Evolutionary conservation across 2,113 vertebrate genomes (phyloP), one percentile per base, ranked within the genome.

Genomic region (Elachura formosa): DNA sequence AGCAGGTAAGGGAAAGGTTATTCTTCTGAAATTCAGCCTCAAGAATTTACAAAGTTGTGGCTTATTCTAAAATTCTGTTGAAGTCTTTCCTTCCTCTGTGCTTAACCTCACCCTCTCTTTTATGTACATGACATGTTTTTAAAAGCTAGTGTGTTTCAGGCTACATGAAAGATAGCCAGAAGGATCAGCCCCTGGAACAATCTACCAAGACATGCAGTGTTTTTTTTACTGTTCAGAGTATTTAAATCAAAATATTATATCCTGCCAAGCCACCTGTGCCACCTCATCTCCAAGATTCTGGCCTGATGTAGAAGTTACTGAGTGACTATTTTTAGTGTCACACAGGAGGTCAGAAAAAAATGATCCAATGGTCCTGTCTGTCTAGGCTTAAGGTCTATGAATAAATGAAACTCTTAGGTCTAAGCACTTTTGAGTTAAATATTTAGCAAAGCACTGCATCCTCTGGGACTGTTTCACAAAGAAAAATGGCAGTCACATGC

Each of bases 381-480:
- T 31, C 83, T 92, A 51, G 45, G 67, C 26, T 51, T 59, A 69
- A 83, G 74, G 29, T 83, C 67, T 51, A 46, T 58, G 66, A 96
- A 91, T 87, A 94, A 91, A 96, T 94, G 5, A 95, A 89, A 95
- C 78, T 72, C 62, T 84, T 61, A 75, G 36, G 38, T 34, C 54
- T 45, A 84, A 89, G 64, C 69, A 84, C 84, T 64, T 59, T 45
- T 29, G 41, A n/a, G n/a, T 95, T 94, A 96, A 96, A 94, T 96
- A 95, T 96, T 97, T 94, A 91, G 84, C 66, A 61, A 87, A 93
- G 54, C 13, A 24, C 38, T 56, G 14, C 0, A 9, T 67, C 93
- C 25, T 54, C 38, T 69, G 89, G 77, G 94, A 94, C n/a, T 84
- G 36, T 31, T 94, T n/a, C 33, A 62, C 80, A 84, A 90, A 56